phyloP scores from a whole-genome alignment of 2,888 invertebrate genomes.

The Timandra comae region DNA sequence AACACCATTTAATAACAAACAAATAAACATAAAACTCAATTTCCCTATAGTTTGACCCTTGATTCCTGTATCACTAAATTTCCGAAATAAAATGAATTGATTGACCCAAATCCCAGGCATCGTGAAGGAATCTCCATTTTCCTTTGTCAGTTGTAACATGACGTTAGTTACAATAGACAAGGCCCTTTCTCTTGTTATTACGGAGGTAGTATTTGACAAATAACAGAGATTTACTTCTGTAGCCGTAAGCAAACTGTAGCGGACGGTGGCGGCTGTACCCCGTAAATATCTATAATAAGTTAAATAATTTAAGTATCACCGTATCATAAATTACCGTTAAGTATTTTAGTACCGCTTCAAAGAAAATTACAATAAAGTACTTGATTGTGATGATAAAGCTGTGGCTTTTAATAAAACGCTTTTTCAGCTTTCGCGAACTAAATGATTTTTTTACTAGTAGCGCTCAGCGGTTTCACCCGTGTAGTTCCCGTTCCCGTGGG shows the following conservation, averaged over 20 bases:
- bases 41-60: slow-evolving; percentile 1
- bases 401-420: no score
- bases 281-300: no score
- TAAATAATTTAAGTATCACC: no score
- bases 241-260: slow-evolving; percentile 19
- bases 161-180: slow-evolving; percentile 42
- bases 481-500: no score
- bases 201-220: slow-evolving; percentile 20
- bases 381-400: no score
- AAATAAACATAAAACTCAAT: slow-evolving; percentile 2
- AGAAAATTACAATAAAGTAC: no score
- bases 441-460: no score
- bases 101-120: slow-evolving; percentile 52
- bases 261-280: neutral
- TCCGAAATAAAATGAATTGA: slow-evolving; percentile 46
- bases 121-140: slow-evolving; percentile 41
- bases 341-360: no score
- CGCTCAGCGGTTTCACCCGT: no score
- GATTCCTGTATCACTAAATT: slow-evolving; percentile 14
- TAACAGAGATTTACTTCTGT: slow-evolving; percentile 56
- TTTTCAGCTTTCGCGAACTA: no score
- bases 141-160: slow-evolving; percentile 57
- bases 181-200: slow-evolving; percentile 39
- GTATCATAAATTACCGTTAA: no score
- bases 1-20: slow-evolving; percentile 4